Evolutionary conservation across 2,797 vertebrate genomes (phyloP), one percentile per base, ranked within the genome.

Genomic region (Mormyrus hasselquistii): DNA sequence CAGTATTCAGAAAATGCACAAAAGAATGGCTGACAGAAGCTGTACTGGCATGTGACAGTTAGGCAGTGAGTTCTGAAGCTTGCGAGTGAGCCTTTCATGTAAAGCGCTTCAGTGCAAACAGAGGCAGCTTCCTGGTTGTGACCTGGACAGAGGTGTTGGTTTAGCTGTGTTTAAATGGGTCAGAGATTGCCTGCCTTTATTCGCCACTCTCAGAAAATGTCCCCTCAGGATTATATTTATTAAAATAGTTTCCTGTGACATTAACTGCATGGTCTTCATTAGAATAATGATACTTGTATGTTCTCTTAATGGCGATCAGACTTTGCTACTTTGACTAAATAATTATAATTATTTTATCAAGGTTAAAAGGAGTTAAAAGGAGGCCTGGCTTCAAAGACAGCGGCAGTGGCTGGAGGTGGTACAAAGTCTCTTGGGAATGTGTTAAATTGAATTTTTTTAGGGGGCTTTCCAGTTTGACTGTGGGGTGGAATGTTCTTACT

Each of bases 281-380:
- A 86, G 47, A 52, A 52, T 85, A 25, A 52, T 34, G 47, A 52
- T 53, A 34, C 82, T 34, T 87, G 29, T 62, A 41, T 59, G 34
- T 59, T 87, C 53, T 41, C 38, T 59, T 59, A 87, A 85, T 85
- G 44, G 82, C 25, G 47, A 73, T 73, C 82, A 85, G 82, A 85
- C 49, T 85, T 52, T 49, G 47, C 47, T 52, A 52, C 44, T 85
- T 49, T 85, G 82, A 49, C 44, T 52, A 85, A 57, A 34, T 87
- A 87, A 41, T 87, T 87, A 44, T 59, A 87, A 25, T 87, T 87
- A 87, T 87, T 55, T 59, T 34, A 59, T 12, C 29, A 59, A 57
- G 86, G 52, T 87, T 57, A 57, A 87, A 87, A 59, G 53, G 34
- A 87, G 86, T 41, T 59, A 59, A 44, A 87, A 59, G 12, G 52